Evolutionary conservation across 1,140 invertebrate species (phyloP).

Genomic region (Drosophila pachea): DNA sequence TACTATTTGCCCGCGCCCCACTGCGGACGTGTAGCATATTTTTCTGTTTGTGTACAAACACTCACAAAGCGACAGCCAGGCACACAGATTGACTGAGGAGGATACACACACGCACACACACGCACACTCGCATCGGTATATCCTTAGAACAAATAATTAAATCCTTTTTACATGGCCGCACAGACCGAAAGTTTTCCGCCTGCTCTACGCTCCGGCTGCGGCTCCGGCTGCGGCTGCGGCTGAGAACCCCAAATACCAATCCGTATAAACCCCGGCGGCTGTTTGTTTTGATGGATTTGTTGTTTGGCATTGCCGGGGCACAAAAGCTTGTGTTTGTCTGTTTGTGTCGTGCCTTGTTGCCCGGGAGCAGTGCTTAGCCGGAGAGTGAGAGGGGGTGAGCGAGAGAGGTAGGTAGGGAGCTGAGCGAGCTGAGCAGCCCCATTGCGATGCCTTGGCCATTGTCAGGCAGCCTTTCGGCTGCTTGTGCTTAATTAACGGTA

Average conservation of each 20-base stretch:
- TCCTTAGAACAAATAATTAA: constrained; percentile 78
- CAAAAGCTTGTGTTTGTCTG: constrained; percentile 73
- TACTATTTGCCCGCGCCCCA: constrained; percentile 45
- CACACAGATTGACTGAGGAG: constrained; percentile 24
- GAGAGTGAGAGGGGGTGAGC: not conserved
- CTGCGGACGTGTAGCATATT: constrained; percentile 74
- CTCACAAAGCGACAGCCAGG: constrained; percentile 32
- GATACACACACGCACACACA: constrained; percentile 13
- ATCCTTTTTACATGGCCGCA: constrained; percentile 76
- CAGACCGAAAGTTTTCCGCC: constrained; percentile 50
- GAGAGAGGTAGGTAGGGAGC: too few species aligned
- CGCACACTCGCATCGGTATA: constrained; percentile 39
- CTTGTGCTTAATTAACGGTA: constrained; percentile 75
- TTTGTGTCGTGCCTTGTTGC: constrained; percentile 65
- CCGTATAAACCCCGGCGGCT: constrained; percentile 60
- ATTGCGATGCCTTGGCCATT: constrained; percentile 5
- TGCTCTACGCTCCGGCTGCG: constrained; percentile 27
- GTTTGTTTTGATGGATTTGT: constrained; percentile 78
- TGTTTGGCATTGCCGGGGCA: constrained; percentile 39
- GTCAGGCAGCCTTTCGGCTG: constrained; percentile 26
- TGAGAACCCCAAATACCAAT: constrained; percentile 40
- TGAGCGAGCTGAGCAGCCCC: not conserved
- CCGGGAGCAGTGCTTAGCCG: constrained; percentile 47
- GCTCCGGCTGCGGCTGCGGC: constrained; percentile 13
- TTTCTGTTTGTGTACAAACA: constrained; percentile 64